A percentile compares a stretch with the other conserved stretches of the same genome.
These are phyloP conservation scores for Ischnus inquisitorius DNA, from an alignment of 2,888 invertebrate species.

Conservation along the genomic window DNA sequence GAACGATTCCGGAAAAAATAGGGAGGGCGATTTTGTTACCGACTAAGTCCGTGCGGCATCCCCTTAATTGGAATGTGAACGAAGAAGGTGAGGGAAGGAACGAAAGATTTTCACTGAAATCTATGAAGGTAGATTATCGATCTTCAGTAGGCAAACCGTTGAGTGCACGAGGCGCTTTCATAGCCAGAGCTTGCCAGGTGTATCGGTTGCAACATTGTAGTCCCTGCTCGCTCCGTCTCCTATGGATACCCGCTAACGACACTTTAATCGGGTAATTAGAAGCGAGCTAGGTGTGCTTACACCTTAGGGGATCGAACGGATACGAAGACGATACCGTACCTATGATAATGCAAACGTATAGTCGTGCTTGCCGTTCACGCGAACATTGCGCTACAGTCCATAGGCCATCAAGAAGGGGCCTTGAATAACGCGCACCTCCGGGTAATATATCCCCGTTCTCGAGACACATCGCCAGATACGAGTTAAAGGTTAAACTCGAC, in stretches of 20 bases:
- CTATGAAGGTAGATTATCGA: conserved; percentile 16
- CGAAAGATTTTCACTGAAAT: not conserved
- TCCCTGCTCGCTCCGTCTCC: conserved; percentile 25
- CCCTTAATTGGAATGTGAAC: too few relatives aligned
- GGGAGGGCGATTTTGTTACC: too few relatives aligned
- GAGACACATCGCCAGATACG: conserved; percentile 68
- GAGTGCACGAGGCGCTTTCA: not conserved
- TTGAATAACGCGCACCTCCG: conserved; percentile 68
- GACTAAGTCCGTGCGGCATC: too few relatives aligned
- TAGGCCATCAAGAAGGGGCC: conserved; percentile 44
- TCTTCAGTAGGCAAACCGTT: not conserved
- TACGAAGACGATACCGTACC: conserved; percentile 14
- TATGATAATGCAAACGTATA: conserved; percentile 49
- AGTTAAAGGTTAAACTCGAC: conserved; percentile 70
- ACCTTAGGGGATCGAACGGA: conserved; percentile 19
- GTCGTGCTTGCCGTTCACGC: conserved; percentile 38
- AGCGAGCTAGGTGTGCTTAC: conserved; percentile 30
- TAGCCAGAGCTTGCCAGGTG: conserved; percentile 6
- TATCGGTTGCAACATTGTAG: conserved; percentile 36
- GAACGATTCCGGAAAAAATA: too few relatives aligned
- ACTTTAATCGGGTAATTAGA: conserved; percentile 70
- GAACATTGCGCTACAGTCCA: conserved; percentile 36
- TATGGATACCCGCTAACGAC: conserved; percentile 63
- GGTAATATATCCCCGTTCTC: conserved; percentile 68
- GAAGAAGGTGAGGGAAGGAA: not conserved